Percentiles rank a stretch among this genome's conserved stretches.
These are phyloP conservation scores for Agraylea sexmaculata DNA, from an alignment of 1,140 invertebrate species.

Conservation along the genomic window DNA sequence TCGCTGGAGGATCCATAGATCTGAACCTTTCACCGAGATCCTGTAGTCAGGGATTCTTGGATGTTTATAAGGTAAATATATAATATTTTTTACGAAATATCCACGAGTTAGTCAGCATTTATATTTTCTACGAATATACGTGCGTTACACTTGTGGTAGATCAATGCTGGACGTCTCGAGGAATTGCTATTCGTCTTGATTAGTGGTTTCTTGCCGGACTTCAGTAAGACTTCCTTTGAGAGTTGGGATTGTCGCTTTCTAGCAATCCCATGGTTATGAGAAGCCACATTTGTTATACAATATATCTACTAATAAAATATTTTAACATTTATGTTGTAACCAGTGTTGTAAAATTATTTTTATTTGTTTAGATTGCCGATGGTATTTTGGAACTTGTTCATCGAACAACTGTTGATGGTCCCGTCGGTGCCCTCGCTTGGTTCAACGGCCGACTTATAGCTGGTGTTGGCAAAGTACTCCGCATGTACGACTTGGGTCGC, in stretches of 20 bases:
- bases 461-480: slow-evolving; percentile 81
- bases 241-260: too few relatives aligned
- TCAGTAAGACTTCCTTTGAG: too few relatives aligned
- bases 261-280: too few relatives aligned
- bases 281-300: too few relatives aligned
- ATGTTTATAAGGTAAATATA: slow-evolving; percentile 81
- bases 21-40: slow-evolving; percentile 78
- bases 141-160: too few relatives aligned
- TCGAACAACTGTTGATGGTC: slow-evolving; percentile 88
- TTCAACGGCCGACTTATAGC: slow-evolving; percentile 89
- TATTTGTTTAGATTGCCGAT: slow-evolving; percentile 8
- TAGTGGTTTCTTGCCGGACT: too few relatives aligned
- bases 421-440: slow-evolving; percentile 76
- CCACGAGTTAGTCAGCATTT: too few relatives aligned
- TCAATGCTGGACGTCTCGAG: too few relatives aligned
- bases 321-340: slow-evolving; percentile 15
- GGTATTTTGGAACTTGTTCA: slow-evolving; percentile 78
- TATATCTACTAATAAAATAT: too few relatives aligned
- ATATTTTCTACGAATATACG: too few relatives aligned
- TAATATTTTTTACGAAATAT: too few relatives aligned
- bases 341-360: slow-evolving; percentile 7
- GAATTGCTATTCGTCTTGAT: too few relatives aligned
- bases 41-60: slow-evolving; percentile 68
- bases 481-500: slow-evolving; percentile 95
- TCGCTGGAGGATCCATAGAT: slow-evolving; percentile 68